Base-by-base conservation (phyloP, 92 coral and sea anemone species). In the Anthopleura xanthogrammica region DNA sequence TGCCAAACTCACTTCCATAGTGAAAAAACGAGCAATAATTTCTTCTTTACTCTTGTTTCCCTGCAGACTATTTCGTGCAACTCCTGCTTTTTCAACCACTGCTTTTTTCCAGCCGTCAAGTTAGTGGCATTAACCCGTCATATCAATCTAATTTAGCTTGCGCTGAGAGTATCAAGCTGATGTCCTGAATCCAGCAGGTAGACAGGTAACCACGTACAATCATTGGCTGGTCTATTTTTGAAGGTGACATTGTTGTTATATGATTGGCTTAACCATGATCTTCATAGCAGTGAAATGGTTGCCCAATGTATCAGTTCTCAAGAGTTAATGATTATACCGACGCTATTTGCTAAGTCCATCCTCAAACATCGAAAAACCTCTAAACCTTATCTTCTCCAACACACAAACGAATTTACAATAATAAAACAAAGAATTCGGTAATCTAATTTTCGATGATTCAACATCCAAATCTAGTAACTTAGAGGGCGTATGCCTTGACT, bases 161-260 rank as follows among this genome's bases (percentile, higher is more conserved):
- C 40, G 58, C 79, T 68, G 82, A 80, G 77, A 83, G 81, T 85
- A 82, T 77, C 85, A 72, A 79, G 81, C 74, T 77, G 83, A 80
- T 80, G 90, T 73, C 70, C 58, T 87, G 83, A 83, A 87, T 79
- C 75, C 89, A 92, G 88, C 98, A 94, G 98, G 98, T 94, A 95
- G 88, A 78, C 77, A 87, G 24, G 64, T 12, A 60, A 13, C 86
- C 57, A 68, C 60, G 88, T 8, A 46, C 54, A 20, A 71, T 83
- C 88, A 94, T 94, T 94, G 98, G 98, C 82, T 65, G 75, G 43
- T 60, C 54, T 42, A 75, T 74, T 81, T 52, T 83, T 77, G 76
- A 80, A 17, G 60, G 80, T 87, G 81, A 85, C 87, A 90, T 79
- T 82, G 81, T 83, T 42, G 70, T 20, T 43, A 0, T 46, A 36